A percentile compares a stretch with the other conserved stretches of the same genome.
phyloP scores from a whole-genome alignment of 1,140 invertebrate species.

The Euura saliciscinereae region DNA sequence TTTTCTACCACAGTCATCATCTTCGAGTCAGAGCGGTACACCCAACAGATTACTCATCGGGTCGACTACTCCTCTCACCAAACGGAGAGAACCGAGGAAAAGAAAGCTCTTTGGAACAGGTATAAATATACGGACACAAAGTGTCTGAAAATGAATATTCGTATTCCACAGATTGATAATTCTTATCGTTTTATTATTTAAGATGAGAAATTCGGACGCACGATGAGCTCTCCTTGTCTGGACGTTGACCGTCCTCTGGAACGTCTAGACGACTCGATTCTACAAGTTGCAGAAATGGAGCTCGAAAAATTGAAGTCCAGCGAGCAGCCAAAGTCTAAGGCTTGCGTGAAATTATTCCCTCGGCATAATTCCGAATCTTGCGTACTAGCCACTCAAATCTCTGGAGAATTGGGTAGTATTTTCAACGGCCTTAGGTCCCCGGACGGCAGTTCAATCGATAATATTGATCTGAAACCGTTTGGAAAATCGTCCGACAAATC shows the following conservation, averaged over 20 bases:
- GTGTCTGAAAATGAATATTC: neutral
- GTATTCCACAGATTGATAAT: neutral
- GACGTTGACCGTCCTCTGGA: conserved; percentile 28
- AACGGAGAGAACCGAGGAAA: conserved; percentile 32
- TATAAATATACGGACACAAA: conserved; percentile 11
- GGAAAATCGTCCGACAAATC: neutral
- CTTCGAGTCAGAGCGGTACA: neutral
- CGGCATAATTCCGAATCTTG: conserved; percentile 35
- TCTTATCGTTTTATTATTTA: conserved; percentile 4
- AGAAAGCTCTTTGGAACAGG: conserved; percentile 37
- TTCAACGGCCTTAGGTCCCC: neutral
- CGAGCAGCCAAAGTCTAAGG: conserved; percentile 34
- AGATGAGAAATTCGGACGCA: conserved; percentile 22
- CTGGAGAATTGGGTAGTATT: neutral
- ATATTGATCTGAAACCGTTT: neutral
- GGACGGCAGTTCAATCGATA: neutral
- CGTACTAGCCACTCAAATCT: conserved; percentile 20
- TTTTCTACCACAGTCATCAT: conserved; percentile 10
- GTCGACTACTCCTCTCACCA: conserved; percentile 24
- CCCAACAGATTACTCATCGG: neutral
- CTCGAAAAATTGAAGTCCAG: conserved; percentile 34
- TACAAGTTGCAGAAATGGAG: conserved; percentile 37
- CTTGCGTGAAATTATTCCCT: conserved; percentile 35
- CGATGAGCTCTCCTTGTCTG: conserved; percentile 29
- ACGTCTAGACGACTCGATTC: conserved; percentile 35